Evolutionary conservation across 2,797 vertebrate species (phyloP).

Genomic region (Melanitta fusca): DNA sequence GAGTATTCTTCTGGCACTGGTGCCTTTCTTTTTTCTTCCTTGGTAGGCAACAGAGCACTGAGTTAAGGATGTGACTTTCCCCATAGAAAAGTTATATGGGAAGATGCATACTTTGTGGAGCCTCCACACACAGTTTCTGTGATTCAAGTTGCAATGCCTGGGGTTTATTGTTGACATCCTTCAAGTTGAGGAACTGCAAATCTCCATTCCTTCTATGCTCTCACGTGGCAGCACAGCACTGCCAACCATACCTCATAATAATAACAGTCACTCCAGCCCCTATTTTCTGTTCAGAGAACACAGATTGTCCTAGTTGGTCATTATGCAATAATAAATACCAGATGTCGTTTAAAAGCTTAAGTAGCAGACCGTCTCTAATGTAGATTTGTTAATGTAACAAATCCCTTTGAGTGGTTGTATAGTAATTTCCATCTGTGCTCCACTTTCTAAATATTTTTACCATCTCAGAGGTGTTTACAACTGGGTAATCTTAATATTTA

Average conservation of each 20-base stretch:
- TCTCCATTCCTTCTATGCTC: neutral
- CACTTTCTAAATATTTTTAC: slow-evolving; percentile 71
- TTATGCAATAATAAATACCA: slow-evolving; percentile 37
- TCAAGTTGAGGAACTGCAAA: neutral
- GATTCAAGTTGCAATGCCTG: neutral
- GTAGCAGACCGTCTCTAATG: neutral
- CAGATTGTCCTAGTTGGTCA: neutral
- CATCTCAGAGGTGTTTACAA: slow-evolving; percentile 61
- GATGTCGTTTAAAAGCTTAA: slow-evolving; percentile 53
- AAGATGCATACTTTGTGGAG: neutral
- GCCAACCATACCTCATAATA: neutral
- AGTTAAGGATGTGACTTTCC: neutral
- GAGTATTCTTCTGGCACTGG: neutral
- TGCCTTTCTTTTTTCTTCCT: neutral
- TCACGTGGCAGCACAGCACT: neutral
- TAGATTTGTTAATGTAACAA: slow-evolving; percentile 57
- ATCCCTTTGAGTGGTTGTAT: slow-evolving; percentile 15
- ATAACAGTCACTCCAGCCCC: neutral
- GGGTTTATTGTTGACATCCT: neutral
- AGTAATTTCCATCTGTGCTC: slow-evolving; percentile 54
- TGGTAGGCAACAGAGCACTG: neutral
- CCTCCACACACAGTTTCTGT: neutral
- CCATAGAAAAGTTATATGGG: neutral
- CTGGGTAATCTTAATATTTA: slow-evolving; percentile 73
- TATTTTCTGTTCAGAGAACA: neutral